Percentiles rank a stretch among this genome's conserved stretches.
phyloP scores from a whole-genome alignment of 2,113 vertebrate species.

The Hypocryptadius cinnamomeus region DNA sequence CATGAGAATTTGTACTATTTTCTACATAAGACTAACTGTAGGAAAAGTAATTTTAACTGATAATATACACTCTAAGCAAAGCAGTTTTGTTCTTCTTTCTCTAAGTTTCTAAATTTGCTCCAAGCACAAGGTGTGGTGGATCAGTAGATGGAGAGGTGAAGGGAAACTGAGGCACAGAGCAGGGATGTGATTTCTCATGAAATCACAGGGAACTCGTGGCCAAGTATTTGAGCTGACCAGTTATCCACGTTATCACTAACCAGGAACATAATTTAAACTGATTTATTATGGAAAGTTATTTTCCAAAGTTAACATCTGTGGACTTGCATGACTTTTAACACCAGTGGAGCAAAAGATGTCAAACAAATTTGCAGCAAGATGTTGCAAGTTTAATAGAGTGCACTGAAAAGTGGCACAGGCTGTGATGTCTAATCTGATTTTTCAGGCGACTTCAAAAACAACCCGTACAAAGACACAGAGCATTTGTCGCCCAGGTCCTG shows the following conservation, averaged over 20 bases:
- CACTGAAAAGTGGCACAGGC: background rate
- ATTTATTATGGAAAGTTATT: background rate
- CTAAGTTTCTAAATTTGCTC: background rate
- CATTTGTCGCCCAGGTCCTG: background rate
- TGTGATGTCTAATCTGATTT: background rate
- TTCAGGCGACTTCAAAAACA: background rate
- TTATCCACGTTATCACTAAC: background rate
- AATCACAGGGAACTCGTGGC: background rate
- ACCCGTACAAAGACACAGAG: background rate
- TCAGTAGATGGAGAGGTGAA: background rate
- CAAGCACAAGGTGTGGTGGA: background rate
- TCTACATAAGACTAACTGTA: background rate
- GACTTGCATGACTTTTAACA: background rate
- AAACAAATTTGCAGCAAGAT: background rate
- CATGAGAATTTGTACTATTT: background rate
- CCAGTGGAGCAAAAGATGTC: background rate
- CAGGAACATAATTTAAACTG: background rate
- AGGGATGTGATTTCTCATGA: background rate
- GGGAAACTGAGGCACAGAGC: background rate
- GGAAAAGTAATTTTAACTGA: background rate
- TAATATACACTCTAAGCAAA: background rate
- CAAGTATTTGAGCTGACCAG: background rate
- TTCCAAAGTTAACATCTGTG: background rate
- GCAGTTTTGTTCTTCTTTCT: background rate
- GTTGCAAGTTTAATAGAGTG: background rate